Conservation (phyloP, 2,113 vertebrate species). For the Nibea coibor region DNA sequence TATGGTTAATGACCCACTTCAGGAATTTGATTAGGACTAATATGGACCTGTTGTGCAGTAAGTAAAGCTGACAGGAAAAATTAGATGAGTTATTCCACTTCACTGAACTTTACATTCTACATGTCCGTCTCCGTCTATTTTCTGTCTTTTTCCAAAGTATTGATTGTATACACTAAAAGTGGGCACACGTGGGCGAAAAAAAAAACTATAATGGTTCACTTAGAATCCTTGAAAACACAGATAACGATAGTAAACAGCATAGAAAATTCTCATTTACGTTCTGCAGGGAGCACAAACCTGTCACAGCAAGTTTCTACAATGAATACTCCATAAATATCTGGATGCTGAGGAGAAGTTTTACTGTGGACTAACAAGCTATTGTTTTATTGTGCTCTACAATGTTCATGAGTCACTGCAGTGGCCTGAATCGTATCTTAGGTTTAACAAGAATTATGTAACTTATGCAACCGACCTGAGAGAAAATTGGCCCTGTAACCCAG, state of each 20-base stretch:
- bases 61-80: not conserved
- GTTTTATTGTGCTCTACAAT: slow-evolving; percentile 25
- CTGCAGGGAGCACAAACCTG: not conserved
- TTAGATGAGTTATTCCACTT: not conserved
- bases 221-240: not conserved
- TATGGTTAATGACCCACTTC: not conserved
- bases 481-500: slow-evolving; percentile 45
- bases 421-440: slow-evolving; percentile 45
- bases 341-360: slow-evolving; percentile 7
- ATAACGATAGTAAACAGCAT: not conserved
- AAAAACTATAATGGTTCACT: not conserved
- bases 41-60: too few species aligned
- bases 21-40: not conserved
- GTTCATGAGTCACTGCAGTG: slow-evolving; percentile 28
- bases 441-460: slow-evolving; percentile 31
- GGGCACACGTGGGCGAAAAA: not conserved
- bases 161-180: not conserved
- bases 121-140: not conserved
- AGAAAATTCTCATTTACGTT: slow-evolving; percentile 19
- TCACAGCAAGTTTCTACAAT: slow-evolving; percentile 47
- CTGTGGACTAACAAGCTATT: slow-evolving; percentile 41
- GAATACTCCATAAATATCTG: slow-evolving; percentile 19
- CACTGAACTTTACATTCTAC: not conserved
- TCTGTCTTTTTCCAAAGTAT: not conserved
- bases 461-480: slow-evolving; percentile 39